Evolutionary conservation across 1,140 invertebrate species (phyloP).

Genomic region (Drosophila watanabei): DNA sequence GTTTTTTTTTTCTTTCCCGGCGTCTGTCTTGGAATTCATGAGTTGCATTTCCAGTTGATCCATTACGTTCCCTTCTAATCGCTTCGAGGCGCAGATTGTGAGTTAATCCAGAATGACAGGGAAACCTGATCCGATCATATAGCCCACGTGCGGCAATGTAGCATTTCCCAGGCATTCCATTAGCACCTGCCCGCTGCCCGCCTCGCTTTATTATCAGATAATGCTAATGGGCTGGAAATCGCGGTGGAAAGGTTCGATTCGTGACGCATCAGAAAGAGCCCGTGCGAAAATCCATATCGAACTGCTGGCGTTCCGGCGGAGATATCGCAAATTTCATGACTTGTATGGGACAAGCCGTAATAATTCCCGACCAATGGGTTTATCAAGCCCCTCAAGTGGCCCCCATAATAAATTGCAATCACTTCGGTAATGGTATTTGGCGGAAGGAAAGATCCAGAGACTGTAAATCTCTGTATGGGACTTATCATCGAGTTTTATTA

Average conservation of each 20-base stretch:
- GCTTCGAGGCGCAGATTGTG: background rate
- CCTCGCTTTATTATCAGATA: conserved; percentile 14
- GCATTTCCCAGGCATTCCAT: conserved; percentile 22
- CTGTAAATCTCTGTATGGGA: background rate
- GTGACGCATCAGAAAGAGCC: conserved; percentile 6
- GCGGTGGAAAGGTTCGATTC: background rate
- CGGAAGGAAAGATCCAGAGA: background rate
- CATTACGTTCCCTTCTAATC: background rate
- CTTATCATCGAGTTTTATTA: background rate
- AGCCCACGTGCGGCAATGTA: conserved; percentile 18
- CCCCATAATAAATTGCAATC: conserved; percentile 3
- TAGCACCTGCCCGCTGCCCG: conserved; percentile 20
- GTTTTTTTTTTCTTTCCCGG: conserved; percentile 9
- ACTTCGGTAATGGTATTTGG: background rate
- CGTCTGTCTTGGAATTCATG: background rate
- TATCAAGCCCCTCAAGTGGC: conserved; percentile 1
- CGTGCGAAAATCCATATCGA: conserved; percentile 27
- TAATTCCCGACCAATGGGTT: background rate
- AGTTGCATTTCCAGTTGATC: background rate
- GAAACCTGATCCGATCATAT: conserved; percentile 12
- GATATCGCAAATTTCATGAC: conserved; percentile 31
- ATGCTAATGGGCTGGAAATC: conserved; percentile 25
- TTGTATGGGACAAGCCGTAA: conserved; percentile 3
- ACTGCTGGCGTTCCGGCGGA: background rate
- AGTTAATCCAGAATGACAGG: background rate